phyloP scores from a whole-genome alignment of 2,797 vertebrate species.

The Leptodactylus fallax region DNA sequence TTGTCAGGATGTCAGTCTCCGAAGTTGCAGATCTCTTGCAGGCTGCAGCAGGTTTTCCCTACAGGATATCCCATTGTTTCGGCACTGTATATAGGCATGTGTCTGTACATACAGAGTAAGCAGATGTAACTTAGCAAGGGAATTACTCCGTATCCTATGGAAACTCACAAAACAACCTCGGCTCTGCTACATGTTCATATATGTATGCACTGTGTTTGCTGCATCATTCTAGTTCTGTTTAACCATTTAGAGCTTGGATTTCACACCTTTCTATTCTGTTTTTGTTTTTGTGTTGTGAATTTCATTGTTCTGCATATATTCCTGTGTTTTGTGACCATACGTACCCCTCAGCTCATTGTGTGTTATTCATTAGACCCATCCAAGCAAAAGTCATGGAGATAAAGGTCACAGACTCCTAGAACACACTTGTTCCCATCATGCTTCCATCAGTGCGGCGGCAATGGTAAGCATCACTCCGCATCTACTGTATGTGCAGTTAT shows the following conservation, averaged over 20 bases:
- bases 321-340: slow-evolving; percentile 72
- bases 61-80: too few species aligned
- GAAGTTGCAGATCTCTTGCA: too few species aligned
- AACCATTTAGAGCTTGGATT: neutral
- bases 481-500: neutral
- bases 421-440: slow-evolving; percentile 31
- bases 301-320: slow-evolving; percentile 73
- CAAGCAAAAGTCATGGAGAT: slow-evolving; percentile 75
- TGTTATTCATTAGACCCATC: slow-evolving; percentile 83
- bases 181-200: neutral
- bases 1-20: too few species aligned
- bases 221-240: neutral
- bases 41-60: too few species aligned
- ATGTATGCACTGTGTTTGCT: neutral
- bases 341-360: slow-evolving; percentile 71
- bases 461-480: neutral
- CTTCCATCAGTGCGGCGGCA: slow-evolving; percentile 10
- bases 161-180: neutral
- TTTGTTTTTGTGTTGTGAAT: neutral
- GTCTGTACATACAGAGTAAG: too few species aligned
- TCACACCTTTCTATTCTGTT: neutral
- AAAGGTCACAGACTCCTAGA: slow-evolving; percentile 27
- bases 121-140: too few species aligned
- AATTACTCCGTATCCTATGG: too few species aligned
- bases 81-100: too few species aligned